Base-by-base conservation (phyloP, 1,140 invertebrate genomes). In the Pararge aegeria region DNA sequence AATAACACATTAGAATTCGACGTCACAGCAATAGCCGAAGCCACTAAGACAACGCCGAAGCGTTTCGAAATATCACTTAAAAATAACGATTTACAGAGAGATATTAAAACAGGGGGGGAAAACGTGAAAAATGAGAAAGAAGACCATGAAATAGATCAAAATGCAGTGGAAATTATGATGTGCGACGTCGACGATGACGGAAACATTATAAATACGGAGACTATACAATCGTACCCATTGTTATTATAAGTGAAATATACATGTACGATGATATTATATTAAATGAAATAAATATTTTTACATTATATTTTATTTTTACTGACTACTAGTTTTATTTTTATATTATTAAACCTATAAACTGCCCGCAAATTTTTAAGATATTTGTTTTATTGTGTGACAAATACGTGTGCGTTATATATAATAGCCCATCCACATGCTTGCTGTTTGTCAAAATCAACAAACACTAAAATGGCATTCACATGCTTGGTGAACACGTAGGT, bases 111-210 rank as follows among this genome's bases (percentile, higher is more conserved):
- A 12, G n/a, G 6, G 2, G 15, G 7, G 5, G 10, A 20, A 49
- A 29, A 55, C 15, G 46, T 27, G 53, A 15, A 66, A 46, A 50
- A 42, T 50, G 38, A 53, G 16, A 73, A 64, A 53, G 64, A 71
- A 5, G 66, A 77, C 30, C 71, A 81, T 52, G 63, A 65, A 19
- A 53, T 40, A 2, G 69, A 70, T 24, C 56, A 70, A 7, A 73
- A 72, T 50, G 24, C 50, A 1, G 75, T 87, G 0, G 81, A 86
- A 51, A 86, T 87, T 34, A 72, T 69, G 2, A 83, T 87, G 78
- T 84, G 80, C 61, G 82, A 89, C 68, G 78, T 89, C 0, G 83
- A 89, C 49, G 79, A 79, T 42, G 27, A 78, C 18, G 85, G 85
- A 0, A 86, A 87, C 63, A 76, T 89, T 52, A 84, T 89, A 16